Evolutionary conservation across 1,140 invertebrate species (phyloP).

Genomic region (Melanaphis sacchari): DNA sequence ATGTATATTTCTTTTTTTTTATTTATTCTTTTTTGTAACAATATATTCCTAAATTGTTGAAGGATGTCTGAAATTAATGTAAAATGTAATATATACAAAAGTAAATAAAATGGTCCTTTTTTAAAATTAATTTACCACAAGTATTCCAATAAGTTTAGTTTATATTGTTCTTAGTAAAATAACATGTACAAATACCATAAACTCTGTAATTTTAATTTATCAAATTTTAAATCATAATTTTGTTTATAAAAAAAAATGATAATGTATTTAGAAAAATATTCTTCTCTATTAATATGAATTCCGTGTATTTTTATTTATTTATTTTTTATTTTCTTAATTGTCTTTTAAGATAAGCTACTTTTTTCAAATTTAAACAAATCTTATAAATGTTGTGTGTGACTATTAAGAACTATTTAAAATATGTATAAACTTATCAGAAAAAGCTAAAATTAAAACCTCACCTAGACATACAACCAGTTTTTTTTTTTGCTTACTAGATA

Average conservation of each 20-base stretch:
- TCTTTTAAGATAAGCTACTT: neutral
- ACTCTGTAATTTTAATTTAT: conserved; percentile 26
- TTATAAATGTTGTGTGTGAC: neutral
- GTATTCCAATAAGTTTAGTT: conserved; percentile 23
- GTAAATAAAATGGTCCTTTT: neutral
- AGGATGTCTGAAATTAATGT: neutral
- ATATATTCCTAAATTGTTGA: conserved; percentile 23
- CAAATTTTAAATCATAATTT: neutral
- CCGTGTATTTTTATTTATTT: neutral
- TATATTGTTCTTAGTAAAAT: neutral
- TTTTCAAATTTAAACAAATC: neutral
- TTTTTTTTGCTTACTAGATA: neutral
- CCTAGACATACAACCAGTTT: neutral
- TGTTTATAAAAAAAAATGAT: neutral
- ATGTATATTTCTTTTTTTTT: conserved; percentile 15
- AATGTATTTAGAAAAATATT: conserved; percentile 10
- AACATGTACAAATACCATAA: conserved; percentile 32
- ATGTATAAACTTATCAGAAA: neutral
- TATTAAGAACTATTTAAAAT: neutral
- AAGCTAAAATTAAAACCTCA: neutral
- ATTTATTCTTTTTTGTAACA: conserved; percentile 39
- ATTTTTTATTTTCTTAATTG: neutral
- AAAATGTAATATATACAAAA: neutral
- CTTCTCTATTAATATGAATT: neutral
- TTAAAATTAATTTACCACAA: neutral